Evolutionary conservation across 53 echinoderm and acorn worm genomes (phyloP).

Genomic region (Hippasteria phrygiana): DNA sequence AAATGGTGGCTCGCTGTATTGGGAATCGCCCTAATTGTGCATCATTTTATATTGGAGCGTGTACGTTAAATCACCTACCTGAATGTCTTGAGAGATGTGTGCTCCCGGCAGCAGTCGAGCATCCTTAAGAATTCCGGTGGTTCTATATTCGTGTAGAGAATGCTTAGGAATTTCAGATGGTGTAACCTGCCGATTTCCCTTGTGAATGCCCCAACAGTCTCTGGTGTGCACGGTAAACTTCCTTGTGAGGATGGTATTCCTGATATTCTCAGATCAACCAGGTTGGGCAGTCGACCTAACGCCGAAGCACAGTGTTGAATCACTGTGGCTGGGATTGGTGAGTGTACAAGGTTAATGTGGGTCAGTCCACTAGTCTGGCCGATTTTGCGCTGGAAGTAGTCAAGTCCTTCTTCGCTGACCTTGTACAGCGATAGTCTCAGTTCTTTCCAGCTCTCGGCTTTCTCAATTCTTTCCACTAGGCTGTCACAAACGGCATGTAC

Average conservation of each 20-base stretch:
- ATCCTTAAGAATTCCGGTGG: constrained; percentile 46
- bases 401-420: constrained; percentile 54
- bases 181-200: constrained; percentile 19
- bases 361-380: constrained; percentile 25
- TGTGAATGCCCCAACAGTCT: constrained; percentile 45
- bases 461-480: constrained; percentile 3
- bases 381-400: constrained; percentile 2
- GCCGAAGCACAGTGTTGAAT: constrained; percentile 44
- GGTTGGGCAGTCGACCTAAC: constrained; percentile 19
- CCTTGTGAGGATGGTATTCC: constrained; percentile 51
- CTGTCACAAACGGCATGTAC: constrained; percentile 23
- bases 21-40: no score
- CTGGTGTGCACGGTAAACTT: not conserved
- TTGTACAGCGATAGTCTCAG: constrained; percentile 62
- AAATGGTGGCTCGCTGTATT: no score
- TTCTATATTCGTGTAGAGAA: constrained; percentile 62
- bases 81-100: constrained; percentile 43
- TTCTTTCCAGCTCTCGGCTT: constrained; percentile 9
- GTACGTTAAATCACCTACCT: constrained; percentile 64
- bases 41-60: no score
- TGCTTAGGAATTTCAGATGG: constrained; percentile 55
- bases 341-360: constrained; percentile 72
- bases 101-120: constrained; percentile 18
- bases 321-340: constrained; percentile 68
- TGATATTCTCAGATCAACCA: constrained; percentile 69